Evolutionary conservation across 2,113 vertebrate species (phyloP).

Genomic region (Tragelaphus scriptus): DNA sequence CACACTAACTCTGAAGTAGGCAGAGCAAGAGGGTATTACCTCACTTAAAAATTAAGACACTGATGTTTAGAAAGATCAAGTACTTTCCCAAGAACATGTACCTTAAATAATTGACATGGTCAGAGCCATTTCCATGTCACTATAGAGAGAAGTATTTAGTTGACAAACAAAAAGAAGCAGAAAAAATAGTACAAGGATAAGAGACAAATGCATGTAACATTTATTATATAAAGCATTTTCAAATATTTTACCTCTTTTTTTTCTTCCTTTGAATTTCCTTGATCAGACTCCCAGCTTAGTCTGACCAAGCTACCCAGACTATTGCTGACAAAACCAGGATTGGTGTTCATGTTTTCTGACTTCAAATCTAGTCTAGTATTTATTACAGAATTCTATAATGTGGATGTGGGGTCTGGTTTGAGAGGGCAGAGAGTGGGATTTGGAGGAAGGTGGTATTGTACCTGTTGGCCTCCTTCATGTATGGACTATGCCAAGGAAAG

Average conservation of each 20-base stretch:
- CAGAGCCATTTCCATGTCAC: neutral
- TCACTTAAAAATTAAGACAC: neutral
- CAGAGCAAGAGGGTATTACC: neutral
- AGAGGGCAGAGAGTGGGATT: neutral
- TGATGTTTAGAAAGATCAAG: neutral
- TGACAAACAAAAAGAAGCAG: neutral
- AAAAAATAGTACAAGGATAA: neutral
- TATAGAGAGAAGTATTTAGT: neutral
- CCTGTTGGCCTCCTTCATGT: neutral
- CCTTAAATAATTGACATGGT: neutral
- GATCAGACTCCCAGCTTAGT: neutral
- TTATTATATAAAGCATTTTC: neutral
- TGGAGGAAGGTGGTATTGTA: neutral
- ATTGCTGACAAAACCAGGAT: neutral
- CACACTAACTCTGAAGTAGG: neutral
- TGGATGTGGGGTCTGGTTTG: fast-evolving
- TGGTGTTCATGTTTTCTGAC: neutral
- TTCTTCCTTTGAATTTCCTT: neutral
- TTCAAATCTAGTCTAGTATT: neutral
- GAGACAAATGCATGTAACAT: neutral
- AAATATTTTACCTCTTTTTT: neutral
- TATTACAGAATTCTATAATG: neutral
- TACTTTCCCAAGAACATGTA: neutral
- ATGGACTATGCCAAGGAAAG: neutral
- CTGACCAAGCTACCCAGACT: neutral